A percentile compares a stretch with the other conserved stretches of the same genome.
These are phyloP conservation scores for Siniperca scherzeri DNA, from an alignment of 2,797 vertebrate species.

Conservation along the genomic window DNA sequence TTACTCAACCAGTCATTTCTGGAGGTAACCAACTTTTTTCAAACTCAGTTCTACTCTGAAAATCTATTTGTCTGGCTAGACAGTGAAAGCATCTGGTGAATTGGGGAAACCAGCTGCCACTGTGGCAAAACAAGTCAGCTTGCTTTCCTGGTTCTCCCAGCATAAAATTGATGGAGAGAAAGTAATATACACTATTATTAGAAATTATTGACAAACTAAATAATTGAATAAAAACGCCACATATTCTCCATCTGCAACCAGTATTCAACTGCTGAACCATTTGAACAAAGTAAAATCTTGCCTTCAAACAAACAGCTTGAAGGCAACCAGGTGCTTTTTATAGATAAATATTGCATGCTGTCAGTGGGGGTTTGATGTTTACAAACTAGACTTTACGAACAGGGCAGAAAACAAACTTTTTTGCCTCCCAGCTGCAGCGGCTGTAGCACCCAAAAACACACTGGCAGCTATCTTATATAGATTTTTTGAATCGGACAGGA, in stretches of 20 bases:
- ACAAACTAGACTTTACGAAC: constrained; percentile 33
- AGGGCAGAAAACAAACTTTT: constrained; percentile 7
- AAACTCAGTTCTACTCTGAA: constrained; percentile 12
- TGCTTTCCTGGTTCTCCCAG: constrained; percentile 37
- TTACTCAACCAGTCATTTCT: constrained; percentile 38
- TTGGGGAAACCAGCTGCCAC: constrained; percentile 55
- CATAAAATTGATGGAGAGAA: constrained; percentile 20
- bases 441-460: constrained; percentile 4
- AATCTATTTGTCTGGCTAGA: constrained; percentile 61
- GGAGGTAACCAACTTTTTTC: constrained; percentile 37
- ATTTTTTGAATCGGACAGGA: constrained; percentile 23
- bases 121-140: constrained; percentile 26
- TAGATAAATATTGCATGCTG: constrained; percentile 48
- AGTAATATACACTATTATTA: background rate
- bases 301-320: constrained; percentile 35
- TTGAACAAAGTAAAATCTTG: constrained; percentile 18
- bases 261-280: constrained; percentile 9
- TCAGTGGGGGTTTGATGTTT: constrained; percentile 30
- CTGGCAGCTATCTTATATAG: background rate
- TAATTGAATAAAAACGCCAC: constrained; percentile 1
- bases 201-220: constrained; percentile 33
- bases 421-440: constrained; percentile 16
- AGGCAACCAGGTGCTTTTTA: constrained; percentile 50
- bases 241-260: constrained; percentile 15
- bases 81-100: constrained; percentile 59